Evolutionary conservation across 2,113 vertebrate species (phyloP).

Genomic region (Thinocorus orbignyianus): DNA sequence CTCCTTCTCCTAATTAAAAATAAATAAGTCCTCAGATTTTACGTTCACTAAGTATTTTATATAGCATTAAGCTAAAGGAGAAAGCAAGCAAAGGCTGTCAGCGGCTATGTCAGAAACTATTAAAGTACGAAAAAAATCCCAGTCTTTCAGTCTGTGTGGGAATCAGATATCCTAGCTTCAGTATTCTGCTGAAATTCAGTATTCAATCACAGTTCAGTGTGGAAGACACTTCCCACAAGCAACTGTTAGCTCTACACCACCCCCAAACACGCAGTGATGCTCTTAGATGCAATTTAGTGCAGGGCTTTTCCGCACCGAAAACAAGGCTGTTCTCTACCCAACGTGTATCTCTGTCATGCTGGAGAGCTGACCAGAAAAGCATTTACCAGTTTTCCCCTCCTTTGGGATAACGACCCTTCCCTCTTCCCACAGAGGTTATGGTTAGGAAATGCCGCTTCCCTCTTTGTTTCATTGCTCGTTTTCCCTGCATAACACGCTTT

Average conservation of each 20-base stretch:
- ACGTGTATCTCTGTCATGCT: fast-evolving
- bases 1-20: not conserved
- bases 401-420: not conserved
- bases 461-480: not conserved
- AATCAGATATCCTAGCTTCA: not conserved
- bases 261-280: not conserved
- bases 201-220: not conserved
- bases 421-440: not conserved
- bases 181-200: not conserved
- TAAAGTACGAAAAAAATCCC: not conserved
- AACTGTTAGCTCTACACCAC: not conserved
- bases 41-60: not conserved
- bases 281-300: not conserved
- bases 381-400: not conserved
- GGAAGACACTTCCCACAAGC: not conserved
- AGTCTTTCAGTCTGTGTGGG: not conserved
- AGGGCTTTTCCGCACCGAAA: not conserved
- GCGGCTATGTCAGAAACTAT: not conserved
- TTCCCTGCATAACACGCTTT: not conserved
- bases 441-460: not conserved
- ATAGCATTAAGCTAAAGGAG: not conserved
- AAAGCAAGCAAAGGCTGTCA: not conserved
- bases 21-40: not conserved
- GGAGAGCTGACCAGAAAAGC: not conserved
- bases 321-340: not conserved